Base-by-base conservation (phyloP, 2,888 invertebrate genomes). In the Pseudococcus jackbeardsleyi region DNA sequence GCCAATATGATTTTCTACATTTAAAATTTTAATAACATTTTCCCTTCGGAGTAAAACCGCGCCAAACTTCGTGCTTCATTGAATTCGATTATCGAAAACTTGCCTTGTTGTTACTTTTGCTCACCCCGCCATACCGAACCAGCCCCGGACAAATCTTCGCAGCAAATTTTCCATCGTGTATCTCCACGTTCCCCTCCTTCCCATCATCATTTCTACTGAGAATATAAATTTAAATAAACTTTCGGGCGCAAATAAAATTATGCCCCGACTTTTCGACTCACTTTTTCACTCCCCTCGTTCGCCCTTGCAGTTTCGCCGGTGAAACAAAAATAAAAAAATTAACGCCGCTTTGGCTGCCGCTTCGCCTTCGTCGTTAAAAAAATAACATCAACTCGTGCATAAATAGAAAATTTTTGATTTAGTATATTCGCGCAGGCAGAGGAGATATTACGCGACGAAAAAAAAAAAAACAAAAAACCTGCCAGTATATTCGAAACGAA, bases 171-270 rank as follows among this genome's bases (percentile, higher is more conserved):
- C 59, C 59, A 59, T 59, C 59, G 54, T 17, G 7, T 19, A 33
- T 33, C 26, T 33, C 26, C 26, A 33, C 26, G 1, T 33, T 33
- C 1, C 26, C 26, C 26, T 33, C 26, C 26, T 33, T 33, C 26
- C 26, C 26, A 33, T 33, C 26, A 2, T 6, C 59, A 79, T 79
- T 79, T 46, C 79, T 46, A n/a, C n/a, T 2, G 42, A 42, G 79
- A 82, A 82, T 82, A 82, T 82, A 82, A 82, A 82, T 82, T 82
- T 46, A 46, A 82, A 82, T 82, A 82, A 82, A 82, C 79, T 82
- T 82, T 82, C 42, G 46, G 19, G 33, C 72, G 79, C 79, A 33
- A 82, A 82, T 82, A 82, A 82, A 82, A 82, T 82, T 82, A 82
- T 77, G 39, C 77, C 17, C 39, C 64, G 64, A 64, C 64, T 64